A percentile compares a stretch with the other conserved stretches of the same genome.
phyloP scores from a whole-genome alignment of 2,888 invertebrate species.

The Stenurella melanura region DNA sequence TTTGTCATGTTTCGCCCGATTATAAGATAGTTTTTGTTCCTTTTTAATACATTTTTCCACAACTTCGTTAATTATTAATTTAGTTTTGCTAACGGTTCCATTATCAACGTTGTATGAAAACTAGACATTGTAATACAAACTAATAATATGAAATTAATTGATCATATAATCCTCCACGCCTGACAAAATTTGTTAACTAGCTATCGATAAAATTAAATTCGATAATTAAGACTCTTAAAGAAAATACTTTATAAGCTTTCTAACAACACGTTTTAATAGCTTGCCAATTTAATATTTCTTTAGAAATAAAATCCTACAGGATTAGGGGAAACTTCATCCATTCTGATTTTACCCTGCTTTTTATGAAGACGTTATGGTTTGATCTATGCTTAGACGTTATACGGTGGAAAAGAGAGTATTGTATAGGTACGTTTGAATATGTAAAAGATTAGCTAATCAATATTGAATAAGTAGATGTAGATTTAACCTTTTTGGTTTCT shows the following conservation, averaged over 20 bases:
- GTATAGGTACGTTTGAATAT: too few species aligned
- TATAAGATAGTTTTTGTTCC: not conserved
- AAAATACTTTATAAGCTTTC: not conserved
- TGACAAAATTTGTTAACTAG: not conserved
- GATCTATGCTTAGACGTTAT: too few species aligned
- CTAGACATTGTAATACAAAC: not conserved
- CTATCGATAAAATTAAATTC: not conserved
- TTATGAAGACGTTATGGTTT: too few species aligned
- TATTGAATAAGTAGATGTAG: too few species aligned
- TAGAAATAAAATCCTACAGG: too few species aligned
- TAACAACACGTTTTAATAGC: not conserved
- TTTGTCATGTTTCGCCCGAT: not conserved
- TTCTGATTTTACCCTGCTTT: not conserved
- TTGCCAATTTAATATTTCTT: not conserved
- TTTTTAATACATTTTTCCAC: not conserved
- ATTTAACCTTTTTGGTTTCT: too few species aligned
- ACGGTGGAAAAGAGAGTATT: too few species aligned
- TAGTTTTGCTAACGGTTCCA: not conserved
- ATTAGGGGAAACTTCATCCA: not conserved
- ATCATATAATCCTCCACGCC: not conserved
- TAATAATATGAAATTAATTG: conserved; percentile 2
- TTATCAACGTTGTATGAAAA: not conserved
- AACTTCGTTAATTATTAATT: not conserved
- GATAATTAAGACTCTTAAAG: not conserved
- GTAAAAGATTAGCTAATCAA: too few species aligned